Evolutionary conservation across 2,113 vertebrate species (phyloP), one percentile per base, ranked within the genome.

Genomic region (Hypocryptadius cinnamomeus): DNA sequence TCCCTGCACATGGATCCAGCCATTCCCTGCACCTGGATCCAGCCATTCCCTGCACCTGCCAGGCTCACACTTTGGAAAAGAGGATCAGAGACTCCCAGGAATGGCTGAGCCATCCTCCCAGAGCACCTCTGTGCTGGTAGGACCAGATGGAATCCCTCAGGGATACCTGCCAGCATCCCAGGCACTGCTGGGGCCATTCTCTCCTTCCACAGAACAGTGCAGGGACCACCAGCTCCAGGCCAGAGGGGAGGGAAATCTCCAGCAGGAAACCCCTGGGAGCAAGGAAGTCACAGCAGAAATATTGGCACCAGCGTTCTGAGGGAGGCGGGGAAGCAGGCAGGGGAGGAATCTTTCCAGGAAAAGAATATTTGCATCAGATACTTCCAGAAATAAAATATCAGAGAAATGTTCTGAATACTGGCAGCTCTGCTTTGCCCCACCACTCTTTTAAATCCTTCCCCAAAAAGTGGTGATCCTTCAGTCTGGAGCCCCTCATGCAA

Each of bases 361-460:
- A 94, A 91, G 80, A 89, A 82, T 44, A 19, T 79, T 91, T 85
- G n/a, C 79, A 70, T 92, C 88, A 86, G 90, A 94, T 94, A 92
- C 94, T 95, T 95, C 89, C 85, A 94, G 93, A 97, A 94, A 95
- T 94, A 90, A 91, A 95, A 57, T 61, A 88, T 25, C 82, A 50
- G 53, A 73, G 82, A 76, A 71, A 39, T 5, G 25, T 33, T 84
- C 64, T 71, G 60, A 59, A 42, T n/a, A 28, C 59, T 84, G 68
- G 63, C 89, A 83, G 83, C 8, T 2, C 81, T 54, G 81, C 54
- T 77, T 83, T 87, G 56, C 69, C 70, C 54, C 5, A 5, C 14
- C 30, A 3, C 57, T 65, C 71, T 33, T 65, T n/a, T 10, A 79
- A 72, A 50, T 63, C 4, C 11, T 64, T 66, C 65, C 42, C 31